phyloP scores from a whole-genome alignment of 1,140 invertebrate species.

The Drosophila neocordata region DNA sequence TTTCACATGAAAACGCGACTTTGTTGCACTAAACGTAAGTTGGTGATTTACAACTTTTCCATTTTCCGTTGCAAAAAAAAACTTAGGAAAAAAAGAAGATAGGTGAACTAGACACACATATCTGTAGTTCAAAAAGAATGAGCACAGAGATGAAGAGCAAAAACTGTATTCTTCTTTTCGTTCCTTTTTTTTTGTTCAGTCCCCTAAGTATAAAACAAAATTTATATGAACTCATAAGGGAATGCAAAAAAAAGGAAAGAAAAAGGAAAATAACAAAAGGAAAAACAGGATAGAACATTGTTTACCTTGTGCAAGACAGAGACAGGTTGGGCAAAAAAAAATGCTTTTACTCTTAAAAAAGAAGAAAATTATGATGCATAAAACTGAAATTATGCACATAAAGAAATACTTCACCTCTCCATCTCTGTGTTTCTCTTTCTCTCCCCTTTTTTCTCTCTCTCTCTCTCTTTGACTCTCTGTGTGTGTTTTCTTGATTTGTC shows the following conservation, averaged over 20 bases:
- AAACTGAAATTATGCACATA: slow-evolving; percentile 42
- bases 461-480: background rate
- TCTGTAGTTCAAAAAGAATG: slow-evolving; percentile 17
- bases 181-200: slow-evolving; percentile 18
- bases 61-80: slow-evolving; percentile 18
- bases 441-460: too few species aligned
- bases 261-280: background rate
- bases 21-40: slow-evolving; percentile 75
- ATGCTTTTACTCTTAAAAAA: slow-evolving; percentile 11
- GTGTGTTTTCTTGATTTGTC: slow-evolving; percentile 1
- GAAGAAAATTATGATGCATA: slow-evolving; percentile 48
- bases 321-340: slow-evolving; percentile 11
- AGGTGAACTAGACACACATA: slow-evolving; percentile 26
- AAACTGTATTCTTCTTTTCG: background rate
- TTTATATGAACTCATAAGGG: slow-evolving; percentile 33
- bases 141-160: slow-evolving; percentile 29
- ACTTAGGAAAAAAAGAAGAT: background rate
- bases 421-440: background rate
- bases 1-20: slow-evolving; percentile 67
- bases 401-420: slow-evolving; percentile 10
- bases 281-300: background rate
- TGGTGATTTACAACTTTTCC: slow-evolving; percentile 74
- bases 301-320: background rate
- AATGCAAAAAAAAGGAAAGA: slow-evolving; percentile 23
- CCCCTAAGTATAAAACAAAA: slow-evolving; percentile 35